Conservation (phyloP, 2,113 vertebrate species). For the Marmota flaviventris region DNA sequence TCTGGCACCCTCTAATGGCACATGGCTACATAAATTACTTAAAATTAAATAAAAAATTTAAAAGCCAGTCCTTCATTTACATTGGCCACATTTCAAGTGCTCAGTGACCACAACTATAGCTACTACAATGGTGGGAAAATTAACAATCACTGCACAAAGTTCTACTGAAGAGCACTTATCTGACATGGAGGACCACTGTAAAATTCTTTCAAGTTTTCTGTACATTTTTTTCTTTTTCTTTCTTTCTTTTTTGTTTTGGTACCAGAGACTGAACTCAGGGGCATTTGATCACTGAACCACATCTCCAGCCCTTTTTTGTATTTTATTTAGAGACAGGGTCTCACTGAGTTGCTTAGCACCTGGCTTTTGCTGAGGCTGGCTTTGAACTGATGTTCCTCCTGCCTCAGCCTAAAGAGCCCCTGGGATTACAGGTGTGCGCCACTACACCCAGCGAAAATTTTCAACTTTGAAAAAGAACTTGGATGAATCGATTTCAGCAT, state of each 20-base stretch:
- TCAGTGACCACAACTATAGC: background rate
- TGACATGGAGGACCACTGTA: background rate
- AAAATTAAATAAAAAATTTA: slow-evolving; percentile 28
- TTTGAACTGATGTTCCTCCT: no score
- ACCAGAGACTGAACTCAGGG: no score
- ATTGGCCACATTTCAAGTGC: background rate
- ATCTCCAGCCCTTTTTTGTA: no score
- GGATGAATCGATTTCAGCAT: slow-evolving; percentile 6
- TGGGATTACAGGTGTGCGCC: no score
- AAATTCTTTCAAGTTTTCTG: background rate
- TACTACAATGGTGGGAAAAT: background rate
- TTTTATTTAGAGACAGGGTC: no score
- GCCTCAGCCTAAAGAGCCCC: no score
- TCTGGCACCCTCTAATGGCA: background rate
- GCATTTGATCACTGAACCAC: no score
- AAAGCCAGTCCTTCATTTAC: background rate
- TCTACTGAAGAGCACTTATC: background rate
- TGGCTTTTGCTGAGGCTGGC: no score
- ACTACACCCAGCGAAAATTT: background rate
- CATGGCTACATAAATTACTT: background rate
- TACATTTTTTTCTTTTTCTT: background rate
- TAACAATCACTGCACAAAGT: background rate
- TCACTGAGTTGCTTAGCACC: no score
- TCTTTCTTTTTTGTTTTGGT: no score
- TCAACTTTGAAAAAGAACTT: background rate